Conservation (phyloP, 2,888 invertebrate species). For the Cenopis cana region DNA sequence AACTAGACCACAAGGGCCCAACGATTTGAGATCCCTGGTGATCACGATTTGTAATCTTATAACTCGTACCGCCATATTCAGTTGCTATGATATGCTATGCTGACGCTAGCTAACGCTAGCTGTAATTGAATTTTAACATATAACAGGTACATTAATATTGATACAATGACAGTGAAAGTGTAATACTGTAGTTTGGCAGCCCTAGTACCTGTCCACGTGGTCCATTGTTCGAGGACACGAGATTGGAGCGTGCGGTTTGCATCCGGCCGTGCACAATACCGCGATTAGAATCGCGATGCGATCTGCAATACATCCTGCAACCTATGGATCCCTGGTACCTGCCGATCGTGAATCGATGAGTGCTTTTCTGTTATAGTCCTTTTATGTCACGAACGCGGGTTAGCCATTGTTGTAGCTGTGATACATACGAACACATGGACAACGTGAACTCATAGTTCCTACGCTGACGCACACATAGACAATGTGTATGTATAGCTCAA, state of each 20-base stretch:
- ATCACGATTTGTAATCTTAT: too few species aligned
- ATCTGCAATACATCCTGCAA: slow-evolving; percentile 54
- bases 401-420: too few species aligned
- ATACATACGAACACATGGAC: too few species aligned
- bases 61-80: too few species aligned
- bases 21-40: too few species aligned
- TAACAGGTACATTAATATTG: not conserved
- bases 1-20: too few species aligned
- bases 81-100: too few species aligned
- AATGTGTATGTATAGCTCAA: too few species aligned
- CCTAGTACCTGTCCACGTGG: slow-evolving; percentile 23
- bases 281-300: slow-evolving; percentile 72
- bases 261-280: slow-evolving; percentile 71
- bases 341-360: not conserved
- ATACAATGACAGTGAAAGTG: slow-evolving; percentile 4
- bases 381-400: too few species aligned
- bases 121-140: not conserved
- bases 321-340: slow-evolving; percentile 16
- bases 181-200: slow-evolving; percentile 24
- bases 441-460: too few species aligned
- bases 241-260: slow-evolving; percentile 73
- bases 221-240: slow-evolving; percentile 65
- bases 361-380: not conserved
- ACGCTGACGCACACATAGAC: too few species aligned
- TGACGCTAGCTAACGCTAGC: too few species aligned